phyloP scores from a whole-genome alignment of 1,140 invertebrate species.

The Littorina saxatilis region DNA sequence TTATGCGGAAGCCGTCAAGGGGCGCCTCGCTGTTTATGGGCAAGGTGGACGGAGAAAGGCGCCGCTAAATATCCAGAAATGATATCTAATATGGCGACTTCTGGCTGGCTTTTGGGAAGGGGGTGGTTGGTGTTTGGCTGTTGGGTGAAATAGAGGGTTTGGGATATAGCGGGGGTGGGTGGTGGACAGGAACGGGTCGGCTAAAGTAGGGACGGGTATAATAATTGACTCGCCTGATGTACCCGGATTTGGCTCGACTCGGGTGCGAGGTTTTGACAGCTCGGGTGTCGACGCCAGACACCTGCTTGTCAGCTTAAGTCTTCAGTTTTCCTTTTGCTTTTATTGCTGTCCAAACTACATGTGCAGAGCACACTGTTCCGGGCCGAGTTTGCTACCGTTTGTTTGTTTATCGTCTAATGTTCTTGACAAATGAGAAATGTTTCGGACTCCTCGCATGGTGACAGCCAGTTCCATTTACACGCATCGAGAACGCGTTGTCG shows the following conservation, averaged over 20 bases:
- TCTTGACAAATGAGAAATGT: not conserved
- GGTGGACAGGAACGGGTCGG: not conserved
- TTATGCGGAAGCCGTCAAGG: not conserved
- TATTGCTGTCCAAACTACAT: not conserved
- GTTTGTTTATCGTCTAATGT: not conserved
- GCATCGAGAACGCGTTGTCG: too few species aligned
- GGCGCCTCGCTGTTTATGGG: slow-evolving; percentile 1
- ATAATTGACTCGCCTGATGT: not conserved
- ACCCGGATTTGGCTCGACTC: slow-evolving; percentile 7
- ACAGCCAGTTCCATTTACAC: not conserved
- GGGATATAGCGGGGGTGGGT: too few species aligned
- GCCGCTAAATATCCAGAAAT: slow-evolving; percentile 20
- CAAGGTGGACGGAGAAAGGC: not conserved
- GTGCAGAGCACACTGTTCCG: not conserved
- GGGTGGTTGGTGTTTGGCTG: too few species aligned
- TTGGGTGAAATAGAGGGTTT: too few species aligned
- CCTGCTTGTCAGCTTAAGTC: not conserved
- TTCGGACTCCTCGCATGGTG: not conserved
- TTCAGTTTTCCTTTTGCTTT: not conserved
- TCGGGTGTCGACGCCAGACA: slow-evolving; percentile 1
- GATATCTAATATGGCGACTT: slow-evolving; percentile 18
- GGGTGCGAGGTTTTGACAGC: not conserved
- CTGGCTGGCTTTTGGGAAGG: not conserved
- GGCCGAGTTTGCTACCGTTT: not conserved
- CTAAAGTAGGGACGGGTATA: not conserved